Evolutionary conservation across 2,797 vertebrate species (phyloP).

Genomic region (Masticophis lateralis): DNA sequence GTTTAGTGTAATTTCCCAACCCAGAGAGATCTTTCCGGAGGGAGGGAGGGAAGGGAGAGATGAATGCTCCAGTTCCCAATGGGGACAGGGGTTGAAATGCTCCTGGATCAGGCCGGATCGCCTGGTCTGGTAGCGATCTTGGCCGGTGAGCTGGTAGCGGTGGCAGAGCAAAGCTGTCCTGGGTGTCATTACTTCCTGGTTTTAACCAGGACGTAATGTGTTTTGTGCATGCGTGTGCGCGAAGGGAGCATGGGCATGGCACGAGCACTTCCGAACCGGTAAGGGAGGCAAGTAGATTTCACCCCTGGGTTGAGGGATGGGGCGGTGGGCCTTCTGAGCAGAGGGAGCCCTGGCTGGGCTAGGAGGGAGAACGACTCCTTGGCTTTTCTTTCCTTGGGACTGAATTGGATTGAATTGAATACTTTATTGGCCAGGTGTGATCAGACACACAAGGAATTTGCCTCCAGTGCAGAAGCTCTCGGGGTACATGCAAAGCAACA

Average conservation of each 20-base stretch:
- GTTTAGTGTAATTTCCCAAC: accelerated
- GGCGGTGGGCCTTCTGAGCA: background rate
- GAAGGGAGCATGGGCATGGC: too few species aligned
- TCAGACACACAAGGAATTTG: background rate
- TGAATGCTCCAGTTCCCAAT: background rate
- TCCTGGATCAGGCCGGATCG: too few species aligned
- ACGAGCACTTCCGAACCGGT: too few species aligned
- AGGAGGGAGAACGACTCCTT: accelerated
- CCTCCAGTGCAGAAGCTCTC: background rate
- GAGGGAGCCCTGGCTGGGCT: background rate
- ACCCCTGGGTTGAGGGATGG: background rate
- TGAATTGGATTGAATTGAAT: too few species aligned
- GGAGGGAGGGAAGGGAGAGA: background rate
- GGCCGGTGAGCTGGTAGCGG: too few species aligned
- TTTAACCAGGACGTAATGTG: too few species aligned
- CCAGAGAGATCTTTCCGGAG: accelerated
- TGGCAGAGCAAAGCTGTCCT: too few species aligned
- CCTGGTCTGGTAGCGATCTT: too few species aligned
- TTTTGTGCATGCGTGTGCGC: too few species aligned
- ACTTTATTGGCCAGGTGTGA: background rate
- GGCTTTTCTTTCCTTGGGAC: constrained; percentile 16
- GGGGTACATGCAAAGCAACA: background rate
- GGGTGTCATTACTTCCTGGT: too few species aligned
- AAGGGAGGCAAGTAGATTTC: too few species aligned
- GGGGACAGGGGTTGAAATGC: background rate